Evolutionary conservation across 2,888 invertebrate genomes (phyloP), one percentile per base, ranked within the genome.

Genomic region (Abrostola triplasia): DNA sequence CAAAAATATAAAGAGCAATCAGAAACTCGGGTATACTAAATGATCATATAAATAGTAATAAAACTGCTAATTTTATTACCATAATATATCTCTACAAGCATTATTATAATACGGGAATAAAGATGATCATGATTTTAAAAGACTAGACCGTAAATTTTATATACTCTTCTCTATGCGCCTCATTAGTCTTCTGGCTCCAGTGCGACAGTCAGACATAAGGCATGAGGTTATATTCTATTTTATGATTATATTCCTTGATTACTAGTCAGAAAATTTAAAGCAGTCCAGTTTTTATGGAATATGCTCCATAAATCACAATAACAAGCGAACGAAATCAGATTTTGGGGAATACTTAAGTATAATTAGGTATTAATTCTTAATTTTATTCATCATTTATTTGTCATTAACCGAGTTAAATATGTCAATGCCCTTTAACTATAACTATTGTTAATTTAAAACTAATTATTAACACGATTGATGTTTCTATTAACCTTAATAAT

Each of bases 401-500:
- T 80, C 81, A 84, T 90, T 90, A 90, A 80, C 89, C 88, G 79
- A 86, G 66, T 76, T 48, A 67, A 53, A 70, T 60, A 66, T 70
- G 73, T 79, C 71, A 81, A 80, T 77, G 70, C 59, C 55, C 60
- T 67, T 67, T 76, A 67, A 73, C 60, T 64, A 58, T 73, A 67
- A 60, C 53, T 72, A 76, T 84, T 80, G 76, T 81, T 76, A 48
- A 53, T 66, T 67, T 64, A 38, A 64, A 60, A 62, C 56, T 56
- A 58, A 59, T 54, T 60, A 41, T 66, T 68, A 71, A 64, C 63
- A 64, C 62, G 59, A 72, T 13, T 11, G 49, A 55, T 66, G 49
- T 56, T 65, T 69, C 78, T 67, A 85, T 88, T 87, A 88, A 73
- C 88, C 88, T 85, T 84, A 88, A 88, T 90, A 76, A 44, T 50